Base-by-base conservation (phyloP, 2,888 invertebrate genomes). In the Pardosa pseudoannulata region DNA sequence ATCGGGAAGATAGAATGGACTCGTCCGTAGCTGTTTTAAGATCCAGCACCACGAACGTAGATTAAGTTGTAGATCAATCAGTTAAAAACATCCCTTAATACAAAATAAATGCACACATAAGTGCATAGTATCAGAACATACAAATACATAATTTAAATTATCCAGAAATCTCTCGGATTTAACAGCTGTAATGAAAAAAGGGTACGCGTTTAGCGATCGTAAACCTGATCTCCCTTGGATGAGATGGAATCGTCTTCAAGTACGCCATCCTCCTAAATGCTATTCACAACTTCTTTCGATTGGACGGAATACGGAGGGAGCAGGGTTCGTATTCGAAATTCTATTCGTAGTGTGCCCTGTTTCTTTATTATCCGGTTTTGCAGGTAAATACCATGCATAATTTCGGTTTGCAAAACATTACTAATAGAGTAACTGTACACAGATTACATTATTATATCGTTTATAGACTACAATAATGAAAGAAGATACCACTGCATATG, bases 1-100 rank as follows among this genome's bases (percentile, higher is more conserved):
- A 76, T 73, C 71, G 56, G 72, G 46, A 50, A 23, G 72, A 23
- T 27, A 32, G 50, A 87, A 73, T 87, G 80, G 80, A 86, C 79
- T 79, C 79, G 74, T 46, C 85, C 62, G 62, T 62, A 74, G 74
- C 65, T 41, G 72, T 50, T 81, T 32, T 39, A 56, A 41, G 46
- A 70, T 50, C 23, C 68, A 36, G 36, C 3, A 19, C 1, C 23
- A 19, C 27, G 32, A 5, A 31, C 68, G n/a, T 36, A 68, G 19
- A 68, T 68, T 31, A 23, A 32, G 3, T n/a, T 9, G 11, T 7
- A 28, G 23, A 68, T 68, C 68, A 68, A 68, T 68, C 32, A 23
- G 36, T 3, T 28, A 68, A 13, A 11, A 68, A 32, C 23, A 23
- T 23, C n/a, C 7, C 13, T 11, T 2, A 0, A 27, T 7, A 27